phyloP scores from a whole-genome alignment of 2,797 vertebrate genomes.

The Xerus rutilus region DNA sequence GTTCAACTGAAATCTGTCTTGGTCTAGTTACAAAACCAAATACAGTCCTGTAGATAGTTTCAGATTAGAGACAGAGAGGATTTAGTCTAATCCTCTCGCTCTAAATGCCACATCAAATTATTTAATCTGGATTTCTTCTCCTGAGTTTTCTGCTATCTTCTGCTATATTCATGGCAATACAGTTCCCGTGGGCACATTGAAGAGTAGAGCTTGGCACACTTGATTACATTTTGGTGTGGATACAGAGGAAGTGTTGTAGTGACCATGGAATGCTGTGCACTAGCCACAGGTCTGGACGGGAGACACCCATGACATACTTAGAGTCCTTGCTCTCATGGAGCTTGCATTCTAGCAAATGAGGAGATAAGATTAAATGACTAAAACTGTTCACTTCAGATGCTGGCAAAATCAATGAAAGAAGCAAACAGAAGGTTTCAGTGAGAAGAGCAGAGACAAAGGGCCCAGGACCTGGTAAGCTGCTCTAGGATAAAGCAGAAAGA shows the following conservation, averaged over 20 bases:
- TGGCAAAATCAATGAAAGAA: background rate
- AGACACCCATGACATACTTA: background rate
- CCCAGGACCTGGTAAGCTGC: background rate
- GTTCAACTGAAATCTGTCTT: conserved; percentile 28
- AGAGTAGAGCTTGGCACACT: background rate
- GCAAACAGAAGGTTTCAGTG: background rate
- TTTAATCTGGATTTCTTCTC: conserved; percentile 61
- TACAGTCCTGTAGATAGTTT: background rate
- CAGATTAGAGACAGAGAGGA: conserved; percentile 14
- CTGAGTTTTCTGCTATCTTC: conserved; percentile 10
- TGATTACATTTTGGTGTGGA: background rate
- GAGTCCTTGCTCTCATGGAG: background rate
- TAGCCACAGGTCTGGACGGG: background rate
- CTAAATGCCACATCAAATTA: conserved; percentile 33
- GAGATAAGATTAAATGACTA: background rate
- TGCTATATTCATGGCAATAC: background rate
- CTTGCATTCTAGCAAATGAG: background rate
- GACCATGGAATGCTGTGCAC: background rate
- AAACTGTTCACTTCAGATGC: background rate
- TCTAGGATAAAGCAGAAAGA: background rate
- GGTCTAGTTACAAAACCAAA: conserved; percentile 58
- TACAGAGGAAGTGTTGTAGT: background rate
- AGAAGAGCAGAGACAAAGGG: background rate
- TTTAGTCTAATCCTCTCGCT: background rate
- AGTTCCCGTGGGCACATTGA: background rate